A percentile compares a stretch with the other conserved stretches of the same genome.
Conservation (phyloP, 2,888 invertebrate species). For the Hyppa rectilinea region DNA sequence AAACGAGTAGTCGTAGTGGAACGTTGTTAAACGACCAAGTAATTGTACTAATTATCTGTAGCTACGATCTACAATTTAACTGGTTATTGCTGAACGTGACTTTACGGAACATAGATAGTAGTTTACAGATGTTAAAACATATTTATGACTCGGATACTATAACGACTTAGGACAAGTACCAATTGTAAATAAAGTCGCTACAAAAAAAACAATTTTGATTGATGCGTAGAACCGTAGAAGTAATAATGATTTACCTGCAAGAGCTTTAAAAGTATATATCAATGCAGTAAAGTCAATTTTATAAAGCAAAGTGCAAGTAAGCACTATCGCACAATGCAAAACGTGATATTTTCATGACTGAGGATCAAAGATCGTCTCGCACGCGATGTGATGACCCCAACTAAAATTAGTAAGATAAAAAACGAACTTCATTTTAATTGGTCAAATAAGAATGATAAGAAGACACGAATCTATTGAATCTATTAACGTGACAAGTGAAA, state of each 20-base stretch:
- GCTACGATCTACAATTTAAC: slow-evolving; percentile 24
- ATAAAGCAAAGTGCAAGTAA: slow-evolving; percentile 16
- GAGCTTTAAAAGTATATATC: background rate
- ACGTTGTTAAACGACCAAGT: slow-evolving; percentile 24
- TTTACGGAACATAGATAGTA: slow-evolving; percentile 2
- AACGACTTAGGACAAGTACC: slow-evolving; percentile 14
- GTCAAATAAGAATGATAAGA: slow-evolving; percentile 17
- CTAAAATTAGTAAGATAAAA: slow-evolving; percentile 38
- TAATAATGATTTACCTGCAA: background rate
- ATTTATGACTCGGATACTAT: background rate
- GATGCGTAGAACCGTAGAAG: background rate
- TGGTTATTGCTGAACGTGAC: slow-evolving; percentile 28
- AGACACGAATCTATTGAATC: slow-evolving; percentile 11
- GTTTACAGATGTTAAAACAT: slow-evolving; percentile 26
- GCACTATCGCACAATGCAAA: slow-evolving; percentile 28
- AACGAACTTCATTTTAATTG: slow-evolving; percentile 23
- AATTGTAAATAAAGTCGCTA: background rate
- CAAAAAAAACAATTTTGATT: too few relatives aligned
- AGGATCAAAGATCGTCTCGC: slow-evolving; percentile 41
- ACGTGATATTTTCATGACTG: slow-evolving; percentile 53
- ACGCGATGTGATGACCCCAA: slow-evolving; percentile 38
- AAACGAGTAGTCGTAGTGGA: slow-evolving; percentile 19
- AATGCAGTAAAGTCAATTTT: background rate
- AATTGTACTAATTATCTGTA: slow-evolving; percentile 23
- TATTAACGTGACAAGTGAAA: background rate